phyloP scores from a whole-genome alignment of 2,888 invertebrate genomes.

The Altica lythri region DNA sequence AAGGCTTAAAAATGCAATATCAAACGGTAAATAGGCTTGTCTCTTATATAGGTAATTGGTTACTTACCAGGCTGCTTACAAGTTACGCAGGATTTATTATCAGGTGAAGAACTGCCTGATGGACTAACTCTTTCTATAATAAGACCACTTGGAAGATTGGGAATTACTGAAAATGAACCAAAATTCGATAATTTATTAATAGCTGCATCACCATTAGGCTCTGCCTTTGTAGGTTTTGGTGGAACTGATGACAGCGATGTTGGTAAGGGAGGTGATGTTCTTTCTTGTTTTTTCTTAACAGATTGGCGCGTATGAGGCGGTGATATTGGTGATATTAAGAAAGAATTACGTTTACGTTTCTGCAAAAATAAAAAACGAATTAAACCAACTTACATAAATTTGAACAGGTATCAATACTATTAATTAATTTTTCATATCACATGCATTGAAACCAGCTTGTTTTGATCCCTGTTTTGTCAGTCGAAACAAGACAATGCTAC shows the following conservation, averaged over 20 bases:
- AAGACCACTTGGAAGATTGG: slow-evolving; percentile 61
- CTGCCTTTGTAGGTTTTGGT: slow-evolving; percentile 6
- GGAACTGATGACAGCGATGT: neutral
- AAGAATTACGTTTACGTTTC: slow-evolving; percentile 59
- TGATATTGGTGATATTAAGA: slow-evolving; percentile 58
- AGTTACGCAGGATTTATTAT: slow-evolving; percentile 56
- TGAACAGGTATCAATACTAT: too few species aligned
- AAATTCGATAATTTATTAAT: slow-evolving; percentile 24
- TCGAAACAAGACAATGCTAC: too few species aligned
- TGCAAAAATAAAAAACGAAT: slow-evolving; percentile 48
- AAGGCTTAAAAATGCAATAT: too few species aligned
- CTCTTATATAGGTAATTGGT: too few species aligned
- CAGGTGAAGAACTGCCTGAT: slow-evolving; percentile 49
- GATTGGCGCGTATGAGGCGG: slow-evolving; percentile 61
- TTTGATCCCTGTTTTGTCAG: too few species aligned
- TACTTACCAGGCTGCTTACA: slow-evolving; percentile 59
- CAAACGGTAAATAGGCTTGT: too few species aligned
- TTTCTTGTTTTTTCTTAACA: slow-evolving; percentile 50
- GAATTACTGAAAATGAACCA: slow-evolving; percentile 53
- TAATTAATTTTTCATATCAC: too few species aligned
- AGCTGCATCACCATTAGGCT: slow-evolving; percentile 7
- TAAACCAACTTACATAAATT: too few species aligned
- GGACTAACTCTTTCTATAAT: slow-evolving; percentile 60
- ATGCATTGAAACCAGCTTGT: too few species aligned
- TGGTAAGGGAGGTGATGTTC: slow-evolving; percentile 36